Evolutionary conservation across 2,113 vertebrate genomes (phyloP).

Genomic region (Varanus salvator): DNA sequence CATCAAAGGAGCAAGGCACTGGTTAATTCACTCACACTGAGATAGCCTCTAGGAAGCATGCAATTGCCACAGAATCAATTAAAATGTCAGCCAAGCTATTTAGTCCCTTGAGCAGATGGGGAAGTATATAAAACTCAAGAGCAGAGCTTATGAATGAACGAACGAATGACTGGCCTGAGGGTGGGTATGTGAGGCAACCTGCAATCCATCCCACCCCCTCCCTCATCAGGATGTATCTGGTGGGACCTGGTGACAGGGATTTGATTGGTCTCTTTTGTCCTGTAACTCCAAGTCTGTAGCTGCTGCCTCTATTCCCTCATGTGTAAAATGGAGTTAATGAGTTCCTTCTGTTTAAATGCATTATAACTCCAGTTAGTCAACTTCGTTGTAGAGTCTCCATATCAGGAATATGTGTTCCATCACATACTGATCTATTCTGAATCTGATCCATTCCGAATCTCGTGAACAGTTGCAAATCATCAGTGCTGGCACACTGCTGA

Average conservation of each 20-base stretch:
- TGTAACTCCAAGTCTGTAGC: not conserved
- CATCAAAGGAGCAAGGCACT: not conserved
- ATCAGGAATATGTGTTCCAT: not conserved
- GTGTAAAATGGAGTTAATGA: slow-evolving; percentile 11
- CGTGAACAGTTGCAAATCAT: not conserved
- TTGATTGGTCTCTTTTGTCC: accelerated
- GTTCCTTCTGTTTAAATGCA: not conserved
- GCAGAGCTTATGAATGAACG: not conserved
- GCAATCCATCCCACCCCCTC: not conserved
- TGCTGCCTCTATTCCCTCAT: slow-evolving; percentile 10
- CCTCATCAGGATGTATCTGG: not conserved
- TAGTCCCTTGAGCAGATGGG: slow-evolving; percentile 5
- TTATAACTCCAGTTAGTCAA: not conserved
- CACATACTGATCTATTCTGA: not conserved
- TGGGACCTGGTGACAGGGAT: not conserved
- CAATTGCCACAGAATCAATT: not conserved
- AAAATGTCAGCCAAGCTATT: not conserved
- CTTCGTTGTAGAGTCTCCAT: not conserved
- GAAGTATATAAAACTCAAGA: not conserved
- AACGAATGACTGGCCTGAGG: not conserved
- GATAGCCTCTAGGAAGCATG: not conserved
- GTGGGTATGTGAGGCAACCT: not conserved
- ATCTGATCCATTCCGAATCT: not conserved
- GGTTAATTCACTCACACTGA: not conserved
- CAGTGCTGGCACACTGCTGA: not conserved